Conservation (phyloP, 2,888 invertebrate species). For the Scaptomyza parva region DNA sequence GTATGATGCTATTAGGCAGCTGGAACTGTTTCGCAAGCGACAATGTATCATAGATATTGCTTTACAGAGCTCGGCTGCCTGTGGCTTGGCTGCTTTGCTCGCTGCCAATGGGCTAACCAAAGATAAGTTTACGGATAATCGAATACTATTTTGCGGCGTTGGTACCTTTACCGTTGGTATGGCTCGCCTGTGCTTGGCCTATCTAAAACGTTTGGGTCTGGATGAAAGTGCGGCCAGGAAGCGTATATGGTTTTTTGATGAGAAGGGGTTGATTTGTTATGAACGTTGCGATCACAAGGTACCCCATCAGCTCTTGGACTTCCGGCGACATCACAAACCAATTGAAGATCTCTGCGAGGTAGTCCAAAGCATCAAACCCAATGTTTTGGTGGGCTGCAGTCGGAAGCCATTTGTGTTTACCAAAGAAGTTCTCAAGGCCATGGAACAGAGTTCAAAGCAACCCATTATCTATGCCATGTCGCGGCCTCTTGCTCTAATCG, state of each 20-base stretch:
- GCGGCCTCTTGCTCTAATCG: constrained; percentile 16
- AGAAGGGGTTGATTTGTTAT: constrained; percentile 47
- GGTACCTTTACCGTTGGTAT: constrained; percentile 52
- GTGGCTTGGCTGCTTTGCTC: constrained; percentile 56
- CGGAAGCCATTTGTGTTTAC: constrained; percentile 31
- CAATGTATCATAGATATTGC: constrained; percentile 59
- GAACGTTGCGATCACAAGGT: constrained; percentile 26
- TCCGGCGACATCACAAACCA: constrained; percentile 19
- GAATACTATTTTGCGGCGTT: constrained; percentile 52
- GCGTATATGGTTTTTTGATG: constrained; percentile 65
- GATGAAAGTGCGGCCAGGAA: constrained; percentile 36
- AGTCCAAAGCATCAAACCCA: constrained; percentile 52
- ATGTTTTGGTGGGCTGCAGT: constrained; percentile 63
- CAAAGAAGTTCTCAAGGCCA: constrained; percentile 57
- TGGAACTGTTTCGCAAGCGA: constrained; percentile 27
- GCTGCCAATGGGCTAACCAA: constrained; percentile 30
- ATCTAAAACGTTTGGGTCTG: constrained; percentile 52
- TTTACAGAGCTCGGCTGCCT: constrained; percentile 51
- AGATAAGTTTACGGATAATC: constrained; percentile 31
- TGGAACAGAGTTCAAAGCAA: constrained; percentile 48
- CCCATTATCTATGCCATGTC: constrained; percentile 64
- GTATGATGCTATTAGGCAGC: neutral
- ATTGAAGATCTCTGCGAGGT: constrained; percentile 30
- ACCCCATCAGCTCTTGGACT: constrained; percentile 34
- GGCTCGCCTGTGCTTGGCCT: constrained; percentile 49